Percentiles rank a stretch among this genome's conserved stretches.
phyloP scores from a whole-genome alignment of 2,113 vertebrate genomes.

The Calonectris borealis region DNA sequence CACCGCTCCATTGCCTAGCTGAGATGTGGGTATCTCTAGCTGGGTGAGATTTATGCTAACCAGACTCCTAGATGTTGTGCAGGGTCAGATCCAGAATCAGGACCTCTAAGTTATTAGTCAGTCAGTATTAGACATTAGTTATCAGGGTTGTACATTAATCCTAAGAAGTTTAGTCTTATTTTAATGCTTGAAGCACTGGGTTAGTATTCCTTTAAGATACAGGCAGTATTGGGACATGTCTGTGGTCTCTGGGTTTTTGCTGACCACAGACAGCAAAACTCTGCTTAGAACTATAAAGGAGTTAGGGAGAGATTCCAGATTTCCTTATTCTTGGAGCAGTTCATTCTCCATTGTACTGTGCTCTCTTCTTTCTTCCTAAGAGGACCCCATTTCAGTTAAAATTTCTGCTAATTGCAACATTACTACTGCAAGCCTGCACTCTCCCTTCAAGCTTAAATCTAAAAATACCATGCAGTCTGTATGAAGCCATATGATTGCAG shows the following conservation, averaged over 20 bases:
- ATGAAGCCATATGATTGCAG: not conserved
- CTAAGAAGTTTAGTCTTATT: not conserved
- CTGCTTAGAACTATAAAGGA: not conserved
- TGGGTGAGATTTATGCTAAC: not conserved
- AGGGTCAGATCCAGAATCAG: not conserved
- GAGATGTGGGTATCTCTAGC: not conserved
- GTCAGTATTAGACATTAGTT: not conserved
- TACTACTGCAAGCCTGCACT: not conserved
- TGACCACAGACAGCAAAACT: not conserved
- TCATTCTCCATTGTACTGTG: not conserved
- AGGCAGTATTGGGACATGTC: not conserved
- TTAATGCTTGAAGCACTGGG: not conserved
- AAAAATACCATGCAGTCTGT: not conserved
- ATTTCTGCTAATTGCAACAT: not conserved
- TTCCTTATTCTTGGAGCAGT: not conserved
- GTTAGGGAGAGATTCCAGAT: not conserved
- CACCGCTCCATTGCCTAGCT: not conserved
- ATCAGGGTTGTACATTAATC: not conserved
- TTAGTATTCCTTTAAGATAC: not conserved
- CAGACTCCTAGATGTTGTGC: not conserved
- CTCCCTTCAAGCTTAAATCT: not conserved
- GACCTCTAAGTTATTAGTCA: not conserved
- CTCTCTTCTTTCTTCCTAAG: not conserved
- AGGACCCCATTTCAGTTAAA: not conserved
- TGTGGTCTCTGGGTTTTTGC: not conserved